Percentiles rank a stretch among this genome's conserved stretches.
These are phyloP conservation scores for Archocentrus centrarchus DNA, from an alignment of 2,113 vertebrate genomes.

Conservation along the genomic window DNA sequence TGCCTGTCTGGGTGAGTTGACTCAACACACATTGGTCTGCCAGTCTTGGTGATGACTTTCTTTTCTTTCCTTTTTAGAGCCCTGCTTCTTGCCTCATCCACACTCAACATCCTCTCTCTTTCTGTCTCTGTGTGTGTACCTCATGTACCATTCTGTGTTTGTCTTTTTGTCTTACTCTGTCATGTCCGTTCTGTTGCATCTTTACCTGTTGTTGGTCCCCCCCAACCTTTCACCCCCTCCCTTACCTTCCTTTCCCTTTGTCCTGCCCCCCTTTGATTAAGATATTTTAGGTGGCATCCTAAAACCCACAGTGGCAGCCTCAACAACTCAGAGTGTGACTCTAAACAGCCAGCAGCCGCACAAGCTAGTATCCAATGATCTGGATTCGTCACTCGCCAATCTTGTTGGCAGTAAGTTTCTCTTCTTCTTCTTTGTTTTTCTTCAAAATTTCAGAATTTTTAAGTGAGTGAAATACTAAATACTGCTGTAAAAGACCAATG, in stretches of 20 bases:
- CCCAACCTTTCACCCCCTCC: conserved; percentile 1
- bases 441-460: too few species aligned
- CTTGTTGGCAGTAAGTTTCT: conserved; percentile 93
- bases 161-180: conserved; percentile 11
- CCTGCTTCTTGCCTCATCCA: conserved; percentile 39
- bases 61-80: neutral
- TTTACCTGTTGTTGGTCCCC: conserved; percentile 22
- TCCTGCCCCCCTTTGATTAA: conserved; percentile 71
- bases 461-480: too few species aligned
- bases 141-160: conserved; percentile 9
- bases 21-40: conserved; percentile 39
- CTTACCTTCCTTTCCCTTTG: conserved; percentile 28
- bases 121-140: neutral
- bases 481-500: too few species aligned
- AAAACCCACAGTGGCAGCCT: conserved; percentile 93
- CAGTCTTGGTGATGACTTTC: neutral
- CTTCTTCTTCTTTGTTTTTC: neutral
- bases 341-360: conserved; percentile 84
- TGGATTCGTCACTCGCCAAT: conserved; percentile 96
- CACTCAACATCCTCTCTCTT: conserved; percentile 32
- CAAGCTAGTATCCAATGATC: conserved; percentile 92
- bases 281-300: conserved; percentile 93
- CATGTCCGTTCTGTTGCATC: conserved; percentile 23
- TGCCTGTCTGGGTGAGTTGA: conserved; percentile 84
- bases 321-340: conserved; percentile 88